Evolutionary conservation across 2,797 vertebrate genomes (phyloP).

Genomic region (Poeciliopsis infans): DNA sequence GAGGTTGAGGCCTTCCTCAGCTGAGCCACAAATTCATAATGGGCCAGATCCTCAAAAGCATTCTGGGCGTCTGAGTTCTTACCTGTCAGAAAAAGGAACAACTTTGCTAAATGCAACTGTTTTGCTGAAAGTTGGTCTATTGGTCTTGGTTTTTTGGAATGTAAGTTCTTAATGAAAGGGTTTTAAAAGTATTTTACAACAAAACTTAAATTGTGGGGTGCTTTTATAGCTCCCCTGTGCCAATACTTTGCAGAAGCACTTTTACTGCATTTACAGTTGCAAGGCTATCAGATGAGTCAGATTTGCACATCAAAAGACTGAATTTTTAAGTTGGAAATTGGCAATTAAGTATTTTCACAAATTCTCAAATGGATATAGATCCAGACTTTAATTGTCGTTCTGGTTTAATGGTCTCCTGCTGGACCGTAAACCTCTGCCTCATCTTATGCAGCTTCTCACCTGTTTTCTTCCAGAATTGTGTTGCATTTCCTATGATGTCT

Average conservation of each 20-base stretch:
- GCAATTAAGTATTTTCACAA: neutral
- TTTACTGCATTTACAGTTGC: neutral
- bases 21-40: constrained; percentile 76
- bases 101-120: neutral
- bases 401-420: neutral
- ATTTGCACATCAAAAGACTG: neutral
- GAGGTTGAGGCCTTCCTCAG: constrained; percentile 73
- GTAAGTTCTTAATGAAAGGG: neutral
- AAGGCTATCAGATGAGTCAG: neutral
- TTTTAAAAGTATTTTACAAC: neutral
- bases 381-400: neutral
- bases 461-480: too few relatives aligned
- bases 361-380: neutral
- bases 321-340: neutral
- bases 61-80: constrained; percentile 70
- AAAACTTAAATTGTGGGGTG: neutral
- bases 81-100: constrained; percentile 56
- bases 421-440: neutral
- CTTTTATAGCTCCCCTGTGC: neutral
- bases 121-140: neutral
- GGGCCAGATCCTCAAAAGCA: constrained; percentile 72
- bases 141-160: neutral
- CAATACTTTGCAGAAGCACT: neutral
- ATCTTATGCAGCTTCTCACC: too few relatives aligned
- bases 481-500: too few relatives aligned